These are phyloP conservation scores for Cenopis cana DNA, from an alignment of 2,888 invertebrate genomes.

Conservation along the genomic window DNA sequence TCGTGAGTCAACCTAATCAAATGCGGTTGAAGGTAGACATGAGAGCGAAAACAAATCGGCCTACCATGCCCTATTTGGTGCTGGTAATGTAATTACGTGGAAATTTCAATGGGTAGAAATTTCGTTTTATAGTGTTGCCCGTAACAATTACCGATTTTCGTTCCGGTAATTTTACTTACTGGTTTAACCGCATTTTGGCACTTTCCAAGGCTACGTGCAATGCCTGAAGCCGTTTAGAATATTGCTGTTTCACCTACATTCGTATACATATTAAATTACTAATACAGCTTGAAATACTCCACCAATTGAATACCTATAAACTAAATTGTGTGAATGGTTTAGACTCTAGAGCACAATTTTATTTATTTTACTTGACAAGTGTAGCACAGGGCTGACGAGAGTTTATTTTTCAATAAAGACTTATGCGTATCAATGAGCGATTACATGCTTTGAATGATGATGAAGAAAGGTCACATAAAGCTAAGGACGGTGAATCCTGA, in stretches of 20 bases:
- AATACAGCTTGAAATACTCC: too few species aligned
- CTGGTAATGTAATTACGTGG: not conserved
- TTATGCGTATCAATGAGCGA: too few species aligned
- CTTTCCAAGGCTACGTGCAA: not conserved
- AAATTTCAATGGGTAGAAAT: not conserved
- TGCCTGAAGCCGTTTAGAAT: not conserved
- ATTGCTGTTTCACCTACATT: not conserved
- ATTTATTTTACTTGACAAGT: too few species aligned
- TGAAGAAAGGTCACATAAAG: too few species aligned
- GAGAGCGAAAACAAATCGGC: constrained; percentile 5
- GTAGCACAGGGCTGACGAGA: too few species aligned
- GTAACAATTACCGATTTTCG: not conserved
- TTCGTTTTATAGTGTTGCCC: not conserved
- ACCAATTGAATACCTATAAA: too few species aligned
- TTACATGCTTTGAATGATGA: too few species aligned
- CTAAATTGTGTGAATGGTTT: too few species aligned
- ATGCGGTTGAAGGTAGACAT: constrained; percentile 13
- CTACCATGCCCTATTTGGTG: not conserved
- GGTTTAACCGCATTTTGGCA: not conserved
- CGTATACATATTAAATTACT: too few species aligned
- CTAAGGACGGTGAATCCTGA: too few species aligned
- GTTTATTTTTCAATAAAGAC: too few species aligned
- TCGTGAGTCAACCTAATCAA: constrained; percentile 40
- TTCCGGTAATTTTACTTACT: constrained; percentile 1
- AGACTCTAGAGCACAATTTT: too few species aligned